Base-by-base conservation (phyloP, 64 coral and sea anemone species). In the Anthopleura sola region DNA sequence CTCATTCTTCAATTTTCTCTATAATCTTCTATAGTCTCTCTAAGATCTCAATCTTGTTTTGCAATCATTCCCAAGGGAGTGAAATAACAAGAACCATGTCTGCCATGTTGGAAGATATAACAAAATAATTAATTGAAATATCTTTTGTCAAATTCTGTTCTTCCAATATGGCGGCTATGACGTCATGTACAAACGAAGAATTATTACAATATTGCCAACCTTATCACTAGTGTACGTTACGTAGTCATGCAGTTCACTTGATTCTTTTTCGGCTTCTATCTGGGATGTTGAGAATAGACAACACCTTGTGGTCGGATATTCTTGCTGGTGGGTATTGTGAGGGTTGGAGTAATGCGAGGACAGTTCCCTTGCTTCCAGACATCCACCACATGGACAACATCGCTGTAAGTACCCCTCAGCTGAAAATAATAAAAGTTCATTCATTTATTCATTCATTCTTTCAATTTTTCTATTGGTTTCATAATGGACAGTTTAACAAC, bases 371-470 rank as follows among this genome's bases (percentile, higher is more conserved):
- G 37, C 31, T 38, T 17, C 16, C 2, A 79, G 37, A 48, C 76
- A 79, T 5, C 76, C 76, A 44, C 76, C 76, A 15, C 76, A 79
- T 23, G 76, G 76, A 44, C 76, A 79, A 23, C 37, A 79, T 8
- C 76, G 76, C 21, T 79, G 76, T 17, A 44, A 38, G 37, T 79
- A 48, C 15, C 44, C 34, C 76, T 79, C 76, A 26, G 38, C 76
- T 79, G 17, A 46, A 79, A 12, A 9, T 3, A 48, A 62, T 5
- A 12, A 53, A 13, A 53, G 7, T 53, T 53, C 50, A 53, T 53
- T 53, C 50, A 53, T 53, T 53, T 53, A 53, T 53, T 15, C 50
- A 12, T 53, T 53, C 14, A 14, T 53, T 53, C 50, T 15, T 53
- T 53, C 13, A 53, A 44, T 8, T 8, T 3, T 44, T 44, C 9